Evolutionary conservation across 2,797 vertebrate genomes (phyloP).

Genomic region (Hydrophis major): DNA sequence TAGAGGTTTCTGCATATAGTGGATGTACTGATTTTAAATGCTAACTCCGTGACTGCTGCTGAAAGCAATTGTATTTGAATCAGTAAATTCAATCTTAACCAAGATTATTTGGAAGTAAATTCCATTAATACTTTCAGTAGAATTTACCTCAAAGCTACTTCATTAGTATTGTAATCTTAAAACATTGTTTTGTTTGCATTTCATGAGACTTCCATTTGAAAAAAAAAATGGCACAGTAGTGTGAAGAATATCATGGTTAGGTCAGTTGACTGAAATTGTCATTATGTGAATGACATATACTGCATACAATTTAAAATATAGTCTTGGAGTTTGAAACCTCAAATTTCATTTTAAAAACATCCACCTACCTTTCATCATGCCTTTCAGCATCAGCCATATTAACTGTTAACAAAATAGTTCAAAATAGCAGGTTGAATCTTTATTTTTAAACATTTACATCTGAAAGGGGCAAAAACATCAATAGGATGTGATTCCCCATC

Average conservation of each 20-base stretch:
- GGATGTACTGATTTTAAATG: not conserved
- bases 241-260: not conserved
- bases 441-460: not conserved
- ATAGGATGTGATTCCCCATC: not conserved
- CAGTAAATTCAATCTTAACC: not conserved
- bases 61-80: not conserved
- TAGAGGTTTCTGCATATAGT: not conserved
- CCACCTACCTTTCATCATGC: not conserved
- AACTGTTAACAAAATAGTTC: not conserved
- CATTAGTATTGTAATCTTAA: not conserved
- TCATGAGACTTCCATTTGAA: not conserved
- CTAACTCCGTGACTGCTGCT: not conserved
- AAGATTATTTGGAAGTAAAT: not conserved
- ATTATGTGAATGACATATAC: not conserved
- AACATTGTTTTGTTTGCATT: not conserved
- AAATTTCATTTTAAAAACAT: not conserved
- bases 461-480: not conserved
- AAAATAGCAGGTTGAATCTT: not conserved
- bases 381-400: not conserved
- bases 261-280: not conserved
- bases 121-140: not conserved
- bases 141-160: not conserved
- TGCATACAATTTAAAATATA: not conserved
- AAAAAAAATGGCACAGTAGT: not conserved
- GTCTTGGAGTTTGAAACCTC: not conserved